Evolutionary conservation across 1,140 invertebrate species (phyloP).

Genomic region (Papilio helenus): DNA sequence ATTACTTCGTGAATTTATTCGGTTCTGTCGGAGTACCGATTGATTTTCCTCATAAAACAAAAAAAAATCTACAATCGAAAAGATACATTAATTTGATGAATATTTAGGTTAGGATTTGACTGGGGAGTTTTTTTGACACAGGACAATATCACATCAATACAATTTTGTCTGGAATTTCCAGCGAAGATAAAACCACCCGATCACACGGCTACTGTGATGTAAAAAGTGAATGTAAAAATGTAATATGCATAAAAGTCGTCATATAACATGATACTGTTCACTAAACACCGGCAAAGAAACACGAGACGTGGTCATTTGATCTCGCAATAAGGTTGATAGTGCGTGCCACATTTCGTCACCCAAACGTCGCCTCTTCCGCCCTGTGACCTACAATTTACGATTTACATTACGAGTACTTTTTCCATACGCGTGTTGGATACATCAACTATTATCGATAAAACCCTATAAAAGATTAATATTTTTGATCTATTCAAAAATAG

Average conservation of each 20-base stretch:
- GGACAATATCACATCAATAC: not conserved
- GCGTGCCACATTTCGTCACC: conserved; percentile 69
- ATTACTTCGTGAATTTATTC: too few species aligned
- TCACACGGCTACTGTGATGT: not conserved
- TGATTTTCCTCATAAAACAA: too few species aligned
- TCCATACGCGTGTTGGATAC: conserved; percentile 2
- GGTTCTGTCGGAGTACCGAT: too few species aligned
- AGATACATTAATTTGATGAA: too few species aligned
- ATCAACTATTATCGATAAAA: not conserved
- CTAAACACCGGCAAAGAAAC: conserved; percentile 11
- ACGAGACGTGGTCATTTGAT: conserved; percentile 44
- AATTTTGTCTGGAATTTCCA: not conserved
- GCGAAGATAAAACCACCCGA: not conserved
- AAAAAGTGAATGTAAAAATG: not conserved
- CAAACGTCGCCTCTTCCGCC: conserved; percentile 68
- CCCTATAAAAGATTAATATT: not conserved
- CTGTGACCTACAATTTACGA: conserved; percentile 57
- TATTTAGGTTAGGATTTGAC: not conserved
- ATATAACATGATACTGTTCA: conserved; percentile 1
- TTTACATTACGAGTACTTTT: conserved; percentile 31
- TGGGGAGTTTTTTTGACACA: not conserved
- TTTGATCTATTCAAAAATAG: not conserved
- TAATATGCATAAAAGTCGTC: conserved; percentile 12
- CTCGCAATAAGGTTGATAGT: conserved; percentile 66
- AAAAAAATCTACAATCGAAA: not conserved